phyloP scores from a whole-genome alignment of 2,797 vertebrate species.

The Neomorphus geoffroyi region DNA sequence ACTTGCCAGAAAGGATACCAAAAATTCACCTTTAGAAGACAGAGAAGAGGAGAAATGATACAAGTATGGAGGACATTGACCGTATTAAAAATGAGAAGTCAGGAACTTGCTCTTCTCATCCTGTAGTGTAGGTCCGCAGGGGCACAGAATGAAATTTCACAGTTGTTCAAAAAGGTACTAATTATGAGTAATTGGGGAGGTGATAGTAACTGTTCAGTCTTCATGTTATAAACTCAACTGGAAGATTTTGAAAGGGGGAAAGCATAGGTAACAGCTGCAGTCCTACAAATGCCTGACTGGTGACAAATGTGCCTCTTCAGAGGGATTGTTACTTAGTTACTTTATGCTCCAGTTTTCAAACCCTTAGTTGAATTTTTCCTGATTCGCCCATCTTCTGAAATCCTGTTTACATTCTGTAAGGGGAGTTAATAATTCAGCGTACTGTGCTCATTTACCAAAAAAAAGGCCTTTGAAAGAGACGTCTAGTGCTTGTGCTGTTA shows the following conservation, averaged over 20 bases:
- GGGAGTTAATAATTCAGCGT: slow-evolving; percentile 33
- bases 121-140: accelerated
- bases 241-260: not conserved
- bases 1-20: not conserved
- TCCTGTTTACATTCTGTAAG: slow-evolving; percentile 31
- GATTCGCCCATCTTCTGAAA: slow-evolving; percentile 20
- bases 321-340: not conserved
- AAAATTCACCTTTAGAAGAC: not conserved
- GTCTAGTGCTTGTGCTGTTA: not conserved
- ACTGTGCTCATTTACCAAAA: not conserved
- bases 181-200: not conserved
- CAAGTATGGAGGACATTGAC: not conserved
- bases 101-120: not conserved
- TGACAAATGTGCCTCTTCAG: not conserved
- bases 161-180: not conserved
- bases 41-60: not conserved
- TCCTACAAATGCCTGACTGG: not conserved
- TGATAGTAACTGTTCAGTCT: not conserved
- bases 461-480: not conserved
- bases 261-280: not conserved
- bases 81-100: not conserved
- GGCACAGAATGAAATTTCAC: not conserved
- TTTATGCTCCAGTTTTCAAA: slow-evolving; percentile 14
- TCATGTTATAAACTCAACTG: not conserved
- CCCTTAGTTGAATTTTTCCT: not conserved